These are phyloP conservation scores for Struthidea cinerea DNA, from an alignment of 2,113 vertebrate species.

Conservation along the genomic window DNA sequence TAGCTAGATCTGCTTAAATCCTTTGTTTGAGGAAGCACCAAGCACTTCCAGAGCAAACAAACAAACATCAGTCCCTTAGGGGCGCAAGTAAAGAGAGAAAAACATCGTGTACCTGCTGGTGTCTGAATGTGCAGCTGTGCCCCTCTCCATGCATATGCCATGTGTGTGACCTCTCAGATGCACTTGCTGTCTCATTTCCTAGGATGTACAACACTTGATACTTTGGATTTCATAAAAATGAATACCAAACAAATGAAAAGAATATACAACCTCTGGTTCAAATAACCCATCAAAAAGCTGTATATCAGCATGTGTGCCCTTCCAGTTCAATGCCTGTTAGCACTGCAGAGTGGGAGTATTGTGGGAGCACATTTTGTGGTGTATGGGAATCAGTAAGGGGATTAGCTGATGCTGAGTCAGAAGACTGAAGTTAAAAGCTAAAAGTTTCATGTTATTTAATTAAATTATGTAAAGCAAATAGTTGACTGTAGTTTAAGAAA, in stretches of 20 bases:
- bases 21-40: not conserved
- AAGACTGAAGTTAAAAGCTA: not conserved
- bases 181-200: not conserved
- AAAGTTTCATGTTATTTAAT: not conserved
- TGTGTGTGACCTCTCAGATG: not conserved
- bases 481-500: not conserved
- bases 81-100: not conserved
- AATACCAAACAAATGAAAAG: not conserved
- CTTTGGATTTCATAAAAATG: not conserved
- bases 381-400: not conserved
- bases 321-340: not conserved
- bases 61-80: not conserved
- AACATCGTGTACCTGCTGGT: not conserved
- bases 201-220: not conserved
- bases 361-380: not conserved
- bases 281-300: not conserved
- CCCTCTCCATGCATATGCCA: not conserved
- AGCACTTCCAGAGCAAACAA: not conserved
- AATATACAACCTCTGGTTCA: not conserved
- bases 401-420: not conserved
- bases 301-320: not conserved
- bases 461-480: not conserved
- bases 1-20: not conserved
- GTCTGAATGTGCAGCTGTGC: not conserved
- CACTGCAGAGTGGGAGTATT: not conserved